phyloP scores from a whole-genome alignment of 2,113 vertebrate species.

The Smithornis capensis region DNA sequence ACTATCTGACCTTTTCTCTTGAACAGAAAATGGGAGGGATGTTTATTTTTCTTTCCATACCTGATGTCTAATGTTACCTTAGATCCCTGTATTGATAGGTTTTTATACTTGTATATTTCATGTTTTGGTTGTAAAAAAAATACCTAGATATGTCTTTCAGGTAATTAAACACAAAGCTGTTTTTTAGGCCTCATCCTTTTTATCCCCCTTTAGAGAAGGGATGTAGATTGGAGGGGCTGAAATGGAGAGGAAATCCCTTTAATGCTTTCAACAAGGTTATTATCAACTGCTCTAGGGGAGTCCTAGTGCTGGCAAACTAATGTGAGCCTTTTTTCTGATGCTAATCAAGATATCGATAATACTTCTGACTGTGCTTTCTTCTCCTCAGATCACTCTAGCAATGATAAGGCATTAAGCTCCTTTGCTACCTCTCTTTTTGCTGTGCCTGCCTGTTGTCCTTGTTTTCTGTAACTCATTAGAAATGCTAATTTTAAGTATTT shows the following conservation, averaged over 20 bases:
- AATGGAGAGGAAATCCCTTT: neutral
- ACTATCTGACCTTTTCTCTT: neutral
- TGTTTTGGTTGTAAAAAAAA: neutral
- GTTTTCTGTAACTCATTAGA: neutral
- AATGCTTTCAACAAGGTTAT: conserved; percentile 6
- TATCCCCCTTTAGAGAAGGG: neutral
- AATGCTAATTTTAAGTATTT: neutral
- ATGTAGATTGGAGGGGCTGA: neutral
- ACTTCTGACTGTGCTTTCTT: neutral
- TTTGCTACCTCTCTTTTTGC: neutral
- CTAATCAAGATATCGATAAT: neutral
- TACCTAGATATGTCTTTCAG: neutral
- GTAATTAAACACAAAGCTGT: neutral
- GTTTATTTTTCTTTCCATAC: neutral
- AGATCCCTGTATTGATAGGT: no score
- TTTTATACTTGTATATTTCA: neutral
- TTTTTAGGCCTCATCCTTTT: neutral
- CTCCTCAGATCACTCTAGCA: neutral
- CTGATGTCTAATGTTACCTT: neutral
- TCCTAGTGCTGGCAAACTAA: neutral
- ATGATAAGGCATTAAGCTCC: neutral
- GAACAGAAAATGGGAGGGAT: neutral
- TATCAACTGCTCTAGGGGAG: conserved; percentile 5
- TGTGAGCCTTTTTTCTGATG: conserved; percentile 34
- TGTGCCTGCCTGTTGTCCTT: neutral